These are phyloP conservation scores for Onychomys leucogaster DNA, from an alignment of 2,797 vertebrate species.

Conservation along the genomic window DNA sequence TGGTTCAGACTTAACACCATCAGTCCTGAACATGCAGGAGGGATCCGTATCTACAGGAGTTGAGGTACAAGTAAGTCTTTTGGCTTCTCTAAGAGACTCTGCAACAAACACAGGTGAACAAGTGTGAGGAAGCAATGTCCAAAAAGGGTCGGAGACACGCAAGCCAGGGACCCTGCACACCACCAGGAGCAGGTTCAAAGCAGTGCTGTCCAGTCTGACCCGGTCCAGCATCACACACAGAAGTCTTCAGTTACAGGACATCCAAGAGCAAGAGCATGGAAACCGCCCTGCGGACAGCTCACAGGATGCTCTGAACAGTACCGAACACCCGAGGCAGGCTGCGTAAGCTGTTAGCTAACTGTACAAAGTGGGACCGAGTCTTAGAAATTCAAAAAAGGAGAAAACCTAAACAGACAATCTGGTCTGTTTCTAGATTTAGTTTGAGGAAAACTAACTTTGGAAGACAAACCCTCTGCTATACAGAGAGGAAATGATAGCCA, in stretches of 20 bases:
- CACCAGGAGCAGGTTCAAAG: background rate
- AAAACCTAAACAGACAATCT: background rate
- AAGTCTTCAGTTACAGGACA: fast-evolving
- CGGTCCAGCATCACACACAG: background rate
- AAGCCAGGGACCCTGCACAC: background rate
- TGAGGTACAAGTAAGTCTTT: background rate
- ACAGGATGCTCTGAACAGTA: background rate
- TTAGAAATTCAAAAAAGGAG: background rate
- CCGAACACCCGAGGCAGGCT: background rate
- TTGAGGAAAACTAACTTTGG: constrained; percentile 45
- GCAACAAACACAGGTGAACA: background rate
- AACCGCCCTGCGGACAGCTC: background rate
- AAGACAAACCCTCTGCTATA: constrained; percentile 1
- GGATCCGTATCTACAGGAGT: background rate
- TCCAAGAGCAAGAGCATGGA: background rate
- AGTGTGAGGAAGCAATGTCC: background rate
- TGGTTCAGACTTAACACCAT: background rate
- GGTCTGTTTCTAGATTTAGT: background rate
- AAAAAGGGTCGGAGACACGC: background rate
- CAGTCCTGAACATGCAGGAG: background rate
- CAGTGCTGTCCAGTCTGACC: background rate
- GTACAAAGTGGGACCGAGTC: background rate
- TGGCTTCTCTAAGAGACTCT: background rate
- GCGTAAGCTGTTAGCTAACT: background rate
- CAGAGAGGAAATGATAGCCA: background rate